These are phyloP conservation scores for Amblyraja radiata DNA, from an alignment of 2,797 vertebrate genomes.

Conservation along the genomic window DNA sequence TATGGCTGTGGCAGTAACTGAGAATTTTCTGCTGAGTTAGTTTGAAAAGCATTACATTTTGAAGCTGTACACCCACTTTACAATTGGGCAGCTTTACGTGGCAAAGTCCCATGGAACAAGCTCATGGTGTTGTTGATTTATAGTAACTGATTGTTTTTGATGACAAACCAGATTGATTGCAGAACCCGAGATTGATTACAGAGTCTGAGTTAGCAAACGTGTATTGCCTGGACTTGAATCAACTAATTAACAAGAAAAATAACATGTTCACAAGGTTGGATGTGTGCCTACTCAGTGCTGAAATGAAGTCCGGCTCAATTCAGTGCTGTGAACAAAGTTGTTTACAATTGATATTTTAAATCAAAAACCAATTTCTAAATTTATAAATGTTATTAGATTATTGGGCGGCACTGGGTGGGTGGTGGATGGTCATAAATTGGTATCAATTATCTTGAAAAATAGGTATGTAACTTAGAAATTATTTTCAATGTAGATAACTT, in stretches of 20 bases:
- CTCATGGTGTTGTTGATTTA: not conserved
- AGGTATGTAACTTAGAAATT: too few species aligned
- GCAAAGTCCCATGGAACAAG: not conserved
- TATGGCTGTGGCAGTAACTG: not conserved
- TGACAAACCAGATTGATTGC: conserved; percentile 7
- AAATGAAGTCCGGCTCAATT: not conserved
- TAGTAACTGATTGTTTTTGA: conserved; percentile 4
- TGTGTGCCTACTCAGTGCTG: not conserved
- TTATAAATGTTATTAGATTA: too few species aligned
- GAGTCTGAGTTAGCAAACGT: not conserved
- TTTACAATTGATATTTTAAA: too few species aligned
- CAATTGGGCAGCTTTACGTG: not conserved
- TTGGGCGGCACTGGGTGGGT: too few species aligned
- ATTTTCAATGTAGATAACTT: too few species aligned
- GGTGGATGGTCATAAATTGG: too few species aligned
- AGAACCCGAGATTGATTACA: not conserved
- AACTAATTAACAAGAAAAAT: conserved; percentile 26
- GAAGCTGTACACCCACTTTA: not conserved
- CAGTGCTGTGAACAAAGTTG: too few species aligned
- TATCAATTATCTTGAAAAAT: too few species aligned
- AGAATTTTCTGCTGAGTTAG: not conserved
- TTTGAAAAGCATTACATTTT: not conserved
- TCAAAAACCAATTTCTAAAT: too few species aligned
- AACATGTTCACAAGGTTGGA: not conserved
- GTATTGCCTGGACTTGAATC: not conserved